These are phyloP conservation scores for Pyrrhura leucotis DNA, from an alignment of 2,797 vertebrate genomes.

Conservation along the genomic window DNA sequence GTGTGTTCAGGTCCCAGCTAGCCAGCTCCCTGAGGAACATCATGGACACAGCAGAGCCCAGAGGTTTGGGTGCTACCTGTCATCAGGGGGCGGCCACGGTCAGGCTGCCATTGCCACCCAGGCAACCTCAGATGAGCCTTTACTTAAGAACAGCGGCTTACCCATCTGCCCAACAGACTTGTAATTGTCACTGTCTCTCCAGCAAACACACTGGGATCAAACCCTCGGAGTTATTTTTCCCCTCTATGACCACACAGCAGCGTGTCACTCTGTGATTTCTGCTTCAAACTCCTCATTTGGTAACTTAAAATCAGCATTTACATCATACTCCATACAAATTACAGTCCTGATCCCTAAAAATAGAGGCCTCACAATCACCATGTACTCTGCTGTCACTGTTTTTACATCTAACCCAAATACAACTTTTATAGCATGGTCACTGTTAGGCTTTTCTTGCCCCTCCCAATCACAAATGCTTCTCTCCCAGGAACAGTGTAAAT, in stretches of 20 bases:
- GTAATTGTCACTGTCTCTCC: neutral
- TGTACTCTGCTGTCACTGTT: neutral
- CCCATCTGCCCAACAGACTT: neutral
- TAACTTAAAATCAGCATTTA: neutral
- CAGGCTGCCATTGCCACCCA: neutral
- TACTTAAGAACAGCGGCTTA: accelerated
- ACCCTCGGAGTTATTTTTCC: neutral
- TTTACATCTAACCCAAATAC: neutral
- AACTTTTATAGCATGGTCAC: accelerated
- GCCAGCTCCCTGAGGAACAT: neutral
- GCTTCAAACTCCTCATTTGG: conserved; percentile 31
- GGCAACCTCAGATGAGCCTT: neutral
- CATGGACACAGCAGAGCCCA: accelerated
- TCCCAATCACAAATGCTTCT: neutral
- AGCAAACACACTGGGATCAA: neutral
- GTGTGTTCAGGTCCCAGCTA: accelerated
- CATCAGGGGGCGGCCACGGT: accelerated
- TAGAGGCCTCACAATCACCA: neutral
- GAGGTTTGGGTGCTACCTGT: neutral
- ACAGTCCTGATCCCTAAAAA: neutral
- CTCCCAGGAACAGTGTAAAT: neutral
- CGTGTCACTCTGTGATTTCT: conserved; percentile 28
- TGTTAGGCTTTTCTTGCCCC: neutral
- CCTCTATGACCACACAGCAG: neutral
- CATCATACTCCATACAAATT: neutral